phyloP scores from a whole-genome alignment of 2,888 invertebrate genomes.

The Hanleya hanleyi region DNA sequence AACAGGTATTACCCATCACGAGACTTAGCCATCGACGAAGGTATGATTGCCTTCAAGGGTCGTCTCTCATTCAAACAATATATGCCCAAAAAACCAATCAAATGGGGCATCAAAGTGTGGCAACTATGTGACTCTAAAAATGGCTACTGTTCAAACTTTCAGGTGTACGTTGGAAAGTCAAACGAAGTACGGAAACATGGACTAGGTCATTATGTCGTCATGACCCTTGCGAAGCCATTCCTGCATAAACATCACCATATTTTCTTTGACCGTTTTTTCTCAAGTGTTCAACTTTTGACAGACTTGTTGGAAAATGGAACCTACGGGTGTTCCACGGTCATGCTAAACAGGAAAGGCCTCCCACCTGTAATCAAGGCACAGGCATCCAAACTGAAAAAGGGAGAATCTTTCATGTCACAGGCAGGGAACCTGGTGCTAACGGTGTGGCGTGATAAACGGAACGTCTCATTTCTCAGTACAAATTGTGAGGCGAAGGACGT shows the following conservation, averaged over 20 bases:
- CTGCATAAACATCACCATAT: not conserved
- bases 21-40: not conserved
- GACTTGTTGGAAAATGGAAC: not conserved
- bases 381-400: not conserved
- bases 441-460: not conserved
- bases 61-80: not conserved
- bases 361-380: not conserved
- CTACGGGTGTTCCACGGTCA: not conserved
- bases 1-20: not conserved
- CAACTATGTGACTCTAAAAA: not conserved
- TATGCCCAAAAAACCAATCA: not conserved
- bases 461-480: not conserved
- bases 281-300: not conserved
- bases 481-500: not conserved
- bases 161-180: not conserved
- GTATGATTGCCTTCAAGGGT: not conserved
- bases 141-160: not conserved
- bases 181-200: not conserved
- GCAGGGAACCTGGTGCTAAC: not conserved
- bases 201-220: not conserved
- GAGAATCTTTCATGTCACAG: not conserved
- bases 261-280: not conserved
- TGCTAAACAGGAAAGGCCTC: not conserved
- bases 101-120: not conserved
- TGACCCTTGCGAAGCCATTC: not conserved